Base-by-base conservation (phyloP, 2,888 invertebrate genomes). In the Tineola bisselliella region DNA sequence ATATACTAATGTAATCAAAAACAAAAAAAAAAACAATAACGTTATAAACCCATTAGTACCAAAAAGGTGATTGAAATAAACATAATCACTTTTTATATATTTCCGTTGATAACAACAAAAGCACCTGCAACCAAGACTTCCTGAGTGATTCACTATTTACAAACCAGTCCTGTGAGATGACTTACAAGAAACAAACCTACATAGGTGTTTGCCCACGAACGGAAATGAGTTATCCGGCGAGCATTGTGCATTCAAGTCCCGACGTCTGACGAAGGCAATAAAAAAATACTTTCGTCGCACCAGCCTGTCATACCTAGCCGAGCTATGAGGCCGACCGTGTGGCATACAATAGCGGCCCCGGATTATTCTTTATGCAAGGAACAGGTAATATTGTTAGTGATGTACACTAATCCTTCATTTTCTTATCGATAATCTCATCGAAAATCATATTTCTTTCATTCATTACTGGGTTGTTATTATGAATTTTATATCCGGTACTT, bases 171-270 rank as follows among this genome's bases (percentile, higher is more conserved):
- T 10, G 13, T n/a, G n/a, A 18, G 56, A 25, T 56, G 54, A 54
- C 17, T 33, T 58, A 17, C 3, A 58, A 58, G 58, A 58, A 58
- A 58, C 33, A 57, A 61, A 61, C 62, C 62, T 61, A 48, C 48
- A 52, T 59, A 61, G 44, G 48, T 62, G 54, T 38, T 52, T 54
- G 57, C 19, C 25, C 70, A 71, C 71, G 74, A 78, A 75, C 83
- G 83, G 84, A 84, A 84, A 82, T 79, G 76, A 76, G 78, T 76
- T 79, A 82, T 83, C 83, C 77, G 81, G 74, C 76, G 75, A 76
- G 69, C 67, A 62, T 60, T 65, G 65, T 68, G 67, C 66, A 70
- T 70, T 71, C 70, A 70, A 25, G 61, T n/a, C 44, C 31, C 25
- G 19, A 33, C 31, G 25, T 54, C 54, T 61, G 61, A 44, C 61